phyloP scores from a whole-genome alignment of 2,888 invertebrate genomes.

The Luffia ferchaultella region DNA sequence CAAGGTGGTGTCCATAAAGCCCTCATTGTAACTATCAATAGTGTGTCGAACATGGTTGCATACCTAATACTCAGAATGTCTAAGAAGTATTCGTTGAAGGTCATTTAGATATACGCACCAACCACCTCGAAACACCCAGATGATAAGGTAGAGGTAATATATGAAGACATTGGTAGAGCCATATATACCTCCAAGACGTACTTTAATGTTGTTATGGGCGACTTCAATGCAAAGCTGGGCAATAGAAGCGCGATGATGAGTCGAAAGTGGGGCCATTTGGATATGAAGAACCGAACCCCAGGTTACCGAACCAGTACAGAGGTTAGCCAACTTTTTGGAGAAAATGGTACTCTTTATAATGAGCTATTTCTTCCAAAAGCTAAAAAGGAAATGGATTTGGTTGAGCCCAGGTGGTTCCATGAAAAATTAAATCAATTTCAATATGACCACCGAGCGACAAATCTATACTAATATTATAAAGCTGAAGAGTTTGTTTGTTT shows the following conservation, averaged over 20 bases:
- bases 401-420: too few relatives aligned
- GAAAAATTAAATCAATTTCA: too few relatives aligned
- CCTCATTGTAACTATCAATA: neutral
- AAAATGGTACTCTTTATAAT: neutral
- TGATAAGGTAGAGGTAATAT: neutral
- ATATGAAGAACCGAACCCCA: neutral
- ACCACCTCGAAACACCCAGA: neutral
- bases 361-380: neutral
- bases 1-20: too few relatives aligned
- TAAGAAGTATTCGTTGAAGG: neutral
- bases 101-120: neutral
- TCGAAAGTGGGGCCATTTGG: neutral
- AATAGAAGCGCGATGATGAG: neutral
- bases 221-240: constrained; percentile 1
- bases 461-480: too few relatives aligned
- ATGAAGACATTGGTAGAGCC: neutral
- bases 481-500: too few relatives aligned
- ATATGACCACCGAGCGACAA: too few relatives aligned
- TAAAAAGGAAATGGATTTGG: too few relatives aligned
- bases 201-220: neutral
- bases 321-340: neutral
- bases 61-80: neutral
- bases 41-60: neutral
- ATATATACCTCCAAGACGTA: neutral
- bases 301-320: too few relatives aligned